These are phyloP conservation scores for Eumaeus atala DNA, from an alignment of 1,140 invertebrate species.

Conservation along the genomic window DNA sequence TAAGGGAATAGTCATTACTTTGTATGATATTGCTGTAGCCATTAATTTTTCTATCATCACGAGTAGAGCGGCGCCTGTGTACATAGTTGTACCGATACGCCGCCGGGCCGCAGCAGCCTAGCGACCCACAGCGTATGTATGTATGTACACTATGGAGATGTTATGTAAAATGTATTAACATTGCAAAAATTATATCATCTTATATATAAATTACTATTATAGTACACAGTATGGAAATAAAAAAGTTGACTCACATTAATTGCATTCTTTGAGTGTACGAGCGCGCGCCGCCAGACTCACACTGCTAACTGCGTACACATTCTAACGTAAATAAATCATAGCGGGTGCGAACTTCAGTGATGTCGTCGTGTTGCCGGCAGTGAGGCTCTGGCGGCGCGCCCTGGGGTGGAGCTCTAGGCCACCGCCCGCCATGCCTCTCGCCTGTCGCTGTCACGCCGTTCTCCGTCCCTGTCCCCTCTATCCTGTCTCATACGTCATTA, in stretches of 20 bases:
- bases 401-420: neutral
- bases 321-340: too few relatives aligned
- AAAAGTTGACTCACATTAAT: constrained; percentile 69
- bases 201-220: constrained; percentile 74
- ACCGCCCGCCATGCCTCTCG: neutral
- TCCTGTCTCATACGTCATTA: constrained; percentile 23
- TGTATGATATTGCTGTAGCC: constrained; percentile 74
- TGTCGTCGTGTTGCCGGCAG: neutral
- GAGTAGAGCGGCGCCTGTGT: constrained; percentile 53
- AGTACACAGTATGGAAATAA: constrained; percentile 72
- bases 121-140: constrained; percentile 48
- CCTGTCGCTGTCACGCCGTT: constrained; percentile 3
- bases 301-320: constrained; percentile 13
- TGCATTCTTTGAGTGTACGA: constrained; percentile 59
- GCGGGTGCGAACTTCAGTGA: neutral
- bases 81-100: constrained; percentile 35
- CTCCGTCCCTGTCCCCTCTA: constrained; percentile 14
- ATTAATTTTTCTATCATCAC: constrained; percentile 71
- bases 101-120: constrained; percentile 28
- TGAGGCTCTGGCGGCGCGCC: neutral
- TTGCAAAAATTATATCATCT: constrained; percentile 74
- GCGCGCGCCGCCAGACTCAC: constrained; percentile 32
- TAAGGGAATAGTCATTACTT: constrained; percentile 74
- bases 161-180: constrained; percentile 74
- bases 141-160: constrained; percentile 70